These are phyloP conservation scores for Thymallus thymallus DNA, from an alignment of 2,113 vertebrate genomes.

Conservation along the genomic window DNA sequence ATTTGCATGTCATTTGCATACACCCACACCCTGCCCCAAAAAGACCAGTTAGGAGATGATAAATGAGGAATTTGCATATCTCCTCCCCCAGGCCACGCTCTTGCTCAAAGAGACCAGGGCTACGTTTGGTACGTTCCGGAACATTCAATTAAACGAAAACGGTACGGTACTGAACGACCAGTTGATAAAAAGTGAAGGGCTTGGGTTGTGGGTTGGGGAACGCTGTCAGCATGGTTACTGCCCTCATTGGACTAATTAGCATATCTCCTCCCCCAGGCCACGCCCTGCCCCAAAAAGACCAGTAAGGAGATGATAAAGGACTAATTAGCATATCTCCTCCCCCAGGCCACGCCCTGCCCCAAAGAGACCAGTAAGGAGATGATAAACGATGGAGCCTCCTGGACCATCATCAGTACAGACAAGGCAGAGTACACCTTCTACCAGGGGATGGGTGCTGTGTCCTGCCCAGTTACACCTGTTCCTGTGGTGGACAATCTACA, in stretches of 20 bases:
- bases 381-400: conserved; percentile 95
- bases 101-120: no score
- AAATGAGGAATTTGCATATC: conserved; percentile 79
- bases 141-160: no score
- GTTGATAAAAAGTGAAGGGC: no score
- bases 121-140: no score
- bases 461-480: conserved; percentile 91
- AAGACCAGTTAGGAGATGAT: conserved; percentile 96
- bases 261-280: conserved; percentile 74
- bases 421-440: conserved; percentile 98
- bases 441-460: conserved; percentile 95
- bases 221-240: no score
- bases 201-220: no score
- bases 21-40: conserved; percentile 83
- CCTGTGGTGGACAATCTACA: conserved; percentile 92
- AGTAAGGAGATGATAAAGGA: conserved; percentile 55
- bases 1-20: no score
- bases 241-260: background rate
- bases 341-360: conserved; percentile 89
- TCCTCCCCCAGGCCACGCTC: background rate
- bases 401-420: conserved; percentile 99
- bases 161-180: no score
- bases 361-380: conserved; percentile 98
- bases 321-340: background rate
- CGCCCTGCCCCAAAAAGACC: conserved; percentile 92